Base-by-base conservation (phyloP, 2,113 vertebrate genomes). In the Antechinus stuartii region DNA sequence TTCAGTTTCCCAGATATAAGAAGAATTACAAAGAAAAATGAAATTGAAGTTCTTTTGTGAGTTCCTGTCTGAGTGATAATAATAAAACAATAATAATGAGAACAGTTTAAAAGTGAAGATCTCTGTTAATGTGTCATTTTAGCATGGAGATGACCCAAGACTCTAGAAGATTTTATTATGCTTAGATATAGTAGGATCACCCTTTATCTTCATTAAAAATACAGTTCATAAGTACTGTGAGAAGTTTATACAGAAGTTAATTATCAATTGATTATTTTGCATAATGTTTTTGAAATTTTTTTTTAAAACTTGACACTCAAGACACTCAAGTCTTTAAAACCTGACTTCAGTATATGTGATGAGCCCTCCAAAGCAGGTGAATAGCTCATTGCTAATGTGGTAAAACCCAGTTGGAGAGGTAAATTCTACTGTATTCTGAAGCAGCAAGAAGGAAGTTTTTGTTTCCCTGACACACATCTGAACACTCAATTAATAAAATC, bases 381-480 rank as follows among this genome's bases (percentile, higher is more conserved):
- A 93, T 93, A 92, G 91, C 94, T 92, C 84, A 30, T 92, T 55
- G 84, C 50, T 94, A 16, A 92, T 90, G 94, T 42, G 46, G 68
- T 46, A 50, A 92, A 96, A 91, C 93, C 52, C 61, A 47, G 68
- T 42, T 90, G 92, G 91, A 49, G 46, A 30, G 93, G 95, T 94
- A 95, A 97, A 97, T 56, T 52, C 76, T 61, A 27, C 96, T 92
- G 94, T 94, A 95, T 95, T 93, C 30, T 55, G 94, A 95, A 49
- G 97, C 96, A 96, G 91, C 61, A 94, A n/a, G 50, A 57, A 57
- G 26, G 27, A 1, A 92, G 46, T 53, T 42, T 84, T 92, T 54
- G 14, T 91, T 95, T 42, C 90, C n/a, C 52, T 92, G 91, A 24
- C 50, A 89, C 54, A 35, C 53, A 61, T 93, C 90, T 95, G 92